Evolutionary conservation across 2,797 vertebrate species (phyloP), one percentile per base, ranked within the genome.

Genomic region (Lacerta viridis): DNA sequence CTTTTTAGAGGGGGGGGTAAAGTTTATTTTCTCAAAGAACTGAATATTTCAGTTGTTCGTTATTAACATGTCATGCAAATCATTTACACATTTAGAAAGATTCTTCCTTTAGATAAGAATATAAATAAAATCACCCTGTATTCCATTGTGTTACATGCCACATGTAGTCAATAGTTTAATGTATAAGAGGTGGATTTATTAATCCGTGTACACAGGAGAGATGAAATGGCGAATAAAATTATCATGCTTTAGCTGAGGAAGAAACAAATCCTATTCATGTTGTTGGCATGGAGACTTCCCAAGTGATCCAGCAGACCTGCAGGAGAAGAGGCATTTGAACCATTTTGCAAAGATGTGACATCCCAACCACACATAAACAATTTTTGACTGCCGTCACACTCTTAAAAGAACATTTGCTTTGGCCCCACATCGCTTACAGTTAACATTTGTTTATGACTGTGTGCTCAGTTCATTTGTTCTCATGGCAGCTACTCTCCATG

Each of bases 1-100:
- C 61, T 91, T 71, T 81, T 74, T 87, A 92, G 91, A 92, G 86
- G 87, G 76, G 18, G 20, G 23, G 87, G 89, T 36, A 90, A 89
- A 68, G 80, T 18, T 18, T 72, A 55, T 83, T 85, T 91, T 84
- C 91, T 69, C 46, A 93, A 93, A 89, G 55, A 88, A 75, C 75
- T 80, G 59, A 46, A 10, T 77, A 90, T 90, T 89, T 91, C 92
- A 92, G 90, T 76, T 88, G 80, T 74, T 88, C 87, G 91, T 88
- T 88, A 86, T 91, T 89, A 90, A 80, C 59, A 69, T 90, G 88
- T 46, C 80, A 91, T 89, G 9, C 20, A 74, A 84, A 91, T 82
- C 55, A 91, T 90, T 50, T 27, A 33, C 64, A 86, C 39, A 43
- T 88, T 92, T 84, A 89, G 87, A 78, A 17, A 36, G 36, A 71